A percentile compares a stretch with the other conserved stretches of the same genome.
These are phyloP conservation scores for Hiodon tergisus DNA, from an alignment of 2,113 vertebrate genomes.

Conservation along the genomic window DNA sequence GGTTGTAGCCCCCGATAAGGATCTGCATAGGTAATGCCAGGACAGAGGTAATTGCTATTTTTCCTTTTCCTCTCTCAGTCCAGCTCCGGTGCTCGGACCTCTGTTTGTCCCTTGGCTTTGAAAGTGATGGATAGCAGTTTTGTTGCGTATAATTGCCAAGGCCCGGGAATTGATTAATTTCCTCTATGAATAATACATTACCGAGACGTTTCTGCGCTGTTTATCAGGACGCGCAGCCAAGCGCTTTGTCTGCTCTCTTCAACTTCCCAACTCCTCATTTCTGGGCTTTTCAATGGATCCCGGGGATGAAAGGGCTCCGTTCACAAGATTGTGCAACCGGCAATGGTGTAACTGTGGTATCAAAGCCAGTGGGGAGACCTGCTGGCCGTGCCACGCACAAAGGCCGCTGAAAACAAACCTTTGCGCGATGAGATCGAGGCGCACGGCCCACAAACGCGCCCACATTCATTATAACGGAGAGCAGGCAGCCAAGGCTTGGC, in stretches of 20 bases:
- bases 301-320: slow-evolving; percentile 29
- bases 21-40: slow-evolving; percentile 70
- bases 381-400: slow-evolving; percentile 22
- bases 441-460: background rate
- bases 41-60: slow-evolving; percentile 63
- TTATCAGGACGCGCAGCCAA: slow-evolving; percentile 49
- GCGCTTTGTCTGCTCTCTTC: slow-evolving; percentile 51
- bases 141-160: slow-evolving; percentile 60
- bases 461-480: background rate
- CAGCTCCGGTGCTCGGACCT: slow-evolving; percentile 46
- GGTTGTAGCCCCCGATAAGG: slow-evolving; percentile 63
- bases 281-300: slow-evolving; percentile 33
- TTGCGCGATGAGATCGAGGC: slow-evolving; percentile 23
- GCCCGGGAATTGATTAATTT: slow-evolving; percentile 52
- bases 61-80: slow-evolving; percentile 51
- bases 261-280: slow-evolving; percentile 41
- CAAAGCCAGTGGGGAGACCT: slow-evolving; percentile 27
- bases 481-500: background rate
- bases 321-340: slow-evolving; percentile 24
- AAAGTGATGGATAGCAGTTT: slow-evolving; percentile 60
- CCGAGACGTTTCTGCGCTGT: slow-evolving; percentile 45
- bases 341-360: slow-evolving; percentile 29
- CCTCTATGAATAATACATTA: slow-evolving; percentile 49
- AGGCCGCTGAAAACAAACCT: slow-evolving; percentile 13
- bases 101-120: slow-evolving; percentile 51